Conservation (phyloP, 1,140 invertebrate genomes). For the Lerema accius region DNA sequence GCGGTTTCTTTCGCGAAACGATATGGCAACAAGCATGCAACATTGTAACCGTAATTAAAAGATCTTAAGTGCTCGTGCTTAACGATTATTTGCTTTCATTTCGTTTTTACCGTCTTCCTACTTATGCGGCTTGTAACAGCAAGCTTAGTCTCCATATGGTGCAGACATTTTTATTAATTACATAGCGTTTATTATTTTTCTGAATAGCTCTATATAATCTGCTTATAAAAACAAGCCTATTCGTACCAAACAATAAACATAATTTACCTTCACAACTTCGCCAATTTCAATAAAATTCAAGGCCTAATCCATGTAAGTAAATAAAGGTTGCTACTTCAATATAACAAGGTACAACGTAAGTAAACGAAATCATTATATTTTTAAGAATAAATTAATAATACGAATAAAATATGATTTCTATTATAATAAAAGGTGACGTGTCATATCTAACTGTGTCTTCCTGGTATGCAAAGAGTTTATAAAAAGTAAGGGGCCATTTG, state of each 20-base stretch:
- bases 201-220: too few relatives aligned
- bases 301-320: too few relatives aligned
- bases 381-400: not conserved
- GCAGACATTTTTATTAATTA: not conserved
- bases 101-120: slow-evolving; percentile 58
- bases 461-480: slow-evolving; percentile 43
- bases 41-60: slow-evolving; percentile 72
- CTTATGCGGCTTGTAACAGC: slow-evolving; percentile 23
- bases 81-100: slow-evolving; percentile 72
- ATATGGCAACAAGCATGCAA: slow-evolving; percentile 67
- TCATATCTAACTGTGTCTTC: slow-evolving; percentile 46
- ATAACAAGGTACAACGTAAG: not conserved
- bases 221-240: too few relatives aligned
- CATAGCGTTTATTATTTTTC: too few relatives aligned
- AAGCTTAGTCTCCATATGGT: not conserved
- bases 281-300: too few relatives aligned
- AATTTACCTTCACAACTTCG: too few relatives aligned
- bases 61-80: slow-evolving; percentile 69
- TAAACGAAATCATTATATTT: too few relatives aligned
- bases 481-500: slow-evolving; percentile 53
- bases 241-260: too few relatives aligned
- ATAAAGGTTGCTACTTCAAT: too few relatives aligned
- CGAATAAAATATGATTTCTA: too few relatives aligned
- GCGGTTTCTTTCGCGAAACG: slow-evolving; percentile 67
- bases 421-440: slow-evolving; percentile 15